Evolutionary conservation across 2,797 vertebrate genomes (phyloP).

Genomic region (Peromyscus eremicus): DNA sequence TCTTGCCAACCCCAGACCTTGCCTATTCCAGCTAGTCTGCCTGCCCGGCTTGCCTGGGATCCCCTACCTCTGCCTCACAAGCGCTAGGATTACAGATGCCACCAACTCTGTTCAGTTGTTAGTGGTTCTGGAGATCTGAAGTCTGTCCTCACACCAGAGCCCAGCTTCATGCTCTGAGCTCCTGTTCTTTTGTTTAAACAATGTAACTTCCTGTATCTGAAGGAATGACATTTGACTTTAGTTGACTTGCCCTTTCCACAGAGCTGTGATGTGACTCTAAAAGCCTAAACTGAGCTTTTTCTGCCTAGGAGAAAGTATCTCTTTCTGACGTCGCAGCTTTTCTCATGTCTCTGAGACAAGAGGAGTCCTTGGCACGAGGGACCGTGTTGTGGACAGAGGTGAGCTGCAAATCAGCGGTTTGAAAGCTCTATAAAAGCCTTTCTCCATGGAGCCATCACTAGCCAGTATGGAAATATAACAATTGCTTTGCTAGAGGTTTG

Average conservation of each 20-base stretch:
- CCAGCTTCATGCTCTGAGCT: neutral
- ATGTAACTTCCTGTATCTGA: neutral
- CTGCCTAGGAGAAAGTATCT: constrained; percentile 89
- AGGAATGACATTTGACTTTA: neutral
- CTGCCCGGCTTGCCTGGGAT: neutral
- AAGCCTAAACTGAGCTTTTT: constrained; percentile 19
- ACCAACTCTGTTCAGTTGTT: neutral
- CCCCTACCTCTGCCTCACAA: neutral
- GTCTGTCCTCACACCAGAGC: neutral
- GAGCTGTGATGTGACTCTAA: constrained; percentile 32
- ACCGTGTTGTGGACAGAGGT: constrained; percentile 95
- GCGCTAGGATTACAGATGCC: neutral
- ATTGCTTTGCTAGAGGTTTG: neutral
- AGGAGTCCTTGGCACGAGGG: constrained; percentile 94
- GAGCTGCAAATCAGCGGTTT: constrained; percentile 64
- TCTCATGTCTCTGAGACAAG: constrained; percentile 91
- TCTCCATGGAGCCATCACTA: neutral
- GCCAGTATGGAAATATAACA: neutral
- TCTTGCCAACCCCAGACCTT: neutral
- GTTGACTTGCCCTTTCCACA: neutral
- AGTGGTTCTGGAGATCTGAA: neutral
- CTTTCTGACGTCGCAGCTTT: constrained; percentile 93
- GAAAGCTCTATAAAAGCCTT: neutral
- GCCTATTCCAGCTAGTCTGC: neutral
- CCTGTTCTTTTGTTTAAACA: neutral